Evolutionary conservation across 2,888 invertebrate species (phyloP).

Genomic region (Hipparchia sbordonii): DNA sequence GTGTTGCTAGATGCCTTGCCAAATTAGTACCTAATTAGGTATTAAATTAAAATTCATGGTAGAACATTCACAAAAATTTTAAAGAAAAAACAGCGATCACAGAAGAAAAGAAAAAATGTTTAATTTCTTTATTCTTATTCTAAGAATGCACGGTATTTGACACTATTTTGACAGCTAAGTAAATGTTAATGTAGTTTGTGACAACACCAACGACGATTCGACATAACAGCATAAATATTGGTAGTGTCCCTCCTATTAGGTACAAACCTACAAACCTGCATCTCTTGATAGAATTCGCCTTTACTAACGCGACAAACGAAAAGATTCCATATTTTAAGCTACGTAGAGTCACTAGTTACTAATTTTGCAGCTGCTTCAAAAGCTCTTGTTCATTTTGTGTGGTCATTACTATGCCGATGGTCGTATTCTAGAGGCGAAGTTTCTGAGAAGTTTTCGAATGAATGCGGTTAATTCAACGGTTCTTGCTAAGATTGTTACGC

Average conservation of each 20-base stretch:
- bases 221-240: not conserved
- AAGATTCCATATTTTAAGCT: conserved; percentile 1
- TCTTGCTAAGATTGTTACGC: conserved; percentile 59
- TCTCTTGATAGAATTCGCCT: not conserved
- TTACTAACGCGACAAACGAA: not conserved
- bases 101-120: no score
- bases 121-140: no score
- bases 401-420: conserved; percentile 36
- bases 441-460: conserved; percentile 67
- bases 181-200: not conserved
- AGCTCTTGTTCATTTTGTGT: conserved; percentile 34
- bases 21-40: no score
- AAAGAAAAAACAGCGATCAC: no score
- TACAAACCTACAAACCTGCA: not conserved
- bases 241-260: not conserved
- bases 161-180: no score
- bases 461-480: conserved; percentile 71
- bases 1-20: no score
- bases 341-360: conserved; percentile 3
- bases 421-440: conserved; percentile 57
- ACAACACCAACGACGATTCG: not conserved
- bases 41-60: no score
- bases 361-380: conserved; percentile 1
- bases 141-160: no score
- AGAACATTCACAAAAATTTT: no score